Evolutionary conservation across 2,113 vertebrate species (phyloP), one percentile per base, ranked within the genome.

Genomic region (Nematolebias whitei): DNA sequence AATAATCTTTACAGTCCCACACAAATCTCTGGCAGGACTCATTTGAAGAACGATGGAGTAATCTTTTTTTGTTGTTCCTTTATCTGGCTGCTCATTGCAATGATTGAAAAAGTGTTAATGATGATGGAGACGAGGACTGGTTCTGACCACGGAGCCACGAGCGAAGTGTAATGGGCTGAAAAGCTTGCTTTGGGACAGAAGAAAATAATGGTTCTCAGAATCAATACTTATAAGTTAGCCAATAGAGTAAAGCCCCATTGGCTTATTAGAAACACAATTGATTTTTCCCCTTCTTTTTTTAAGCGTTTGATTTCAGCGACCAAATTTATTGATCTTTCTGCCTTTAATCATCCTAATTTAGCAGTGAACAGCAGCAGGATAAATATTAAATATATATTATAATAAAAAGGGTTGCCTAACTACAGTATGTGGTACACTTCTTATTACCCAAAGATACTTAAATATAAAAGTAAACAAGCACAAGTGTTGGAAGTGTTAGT

Each of bases 91-190:
- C 78, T 59, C 79, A 63, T 47, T 71, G 58, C 78, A 80, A 86
- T 80, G 82, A 84, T 63, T 24, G 56, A 72, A 68, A 78, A 87
- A 86, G 86, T 85, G 82, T 87, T 93, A 89, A 88, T 91, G 89
- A 90, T 90, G 89, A 91, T 87, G 73, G 82, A 90, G 71, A 76
- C 84, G 23, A 54, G 47, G 64, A 60, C 71, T 38, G 55, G 44
- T 43, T 74, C 60, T 59, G 78, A 74, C 82, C 83, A 79, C 72
- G 75, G 66, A 71, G 68, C 80, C 72, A 76, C 65, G 72, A 72
- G 65, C 76, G n/a, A 55, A 63, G 78, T 38, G 71, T 92, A 91
- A 92, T 91, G 90, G 81, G 80, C 75, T 88, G 89, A 90, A 83
- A 83, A 90, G 84, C 84, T 85, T 78, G 80, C 86, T 87, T 81